phyloP scores from a whole-genome alignment of 1,140 invertebrate genomes.

The Tetramorium parvispinum region DNA sequence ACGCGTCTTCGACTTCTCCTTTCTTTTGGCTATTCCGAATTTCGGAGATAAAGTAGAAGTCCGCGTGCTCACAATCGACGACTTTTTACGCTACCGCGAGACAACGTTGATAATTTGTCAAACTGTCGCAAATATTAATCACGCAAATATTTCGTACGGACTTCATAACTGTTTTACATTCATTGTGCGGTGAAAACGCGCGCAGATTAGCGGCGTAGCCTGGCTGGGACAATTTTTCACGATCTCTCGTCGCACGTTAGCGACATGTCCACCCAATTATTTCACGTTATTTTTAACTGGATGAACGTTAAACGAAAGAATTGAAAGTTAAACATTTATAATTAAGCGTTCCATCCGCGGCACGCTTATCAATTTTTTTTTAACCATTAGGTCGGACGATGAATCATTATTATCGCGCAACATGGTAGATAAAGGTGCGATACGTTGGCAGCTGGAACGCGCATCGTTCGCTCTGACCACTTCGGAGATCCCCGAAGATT shows the following conservation, averaged over 20 bases:
- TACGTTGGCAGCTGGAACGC: background rate
- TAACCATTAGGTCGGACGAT: slow-evolving; percentile 6
- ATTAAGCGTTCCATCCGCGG: slow-evolving; percentile 23
- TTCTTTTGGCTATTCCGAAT: slow-evolving; percentile 57
- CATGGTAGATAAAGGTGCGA: slow-evolving; percentile 12
- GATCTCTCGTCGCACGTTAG: slow-evolving; percentile 34
- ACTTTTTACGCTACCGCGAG: background rate
- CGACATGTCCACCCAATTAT: slow-evolving; percentile 37
- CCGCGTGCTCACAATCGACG: background rate
- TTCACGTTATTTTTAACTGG: slow-evolving; percentile 36
- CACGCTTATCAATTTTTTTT: background rate
- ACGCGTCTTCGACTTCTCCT: slow-evolving; percentile 73
- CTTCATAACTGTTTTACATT: slow-evolving; percentile 49
- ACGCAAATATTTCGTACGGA: slow-evolving; percentile 14
- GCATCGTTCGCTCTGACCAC: background rate
- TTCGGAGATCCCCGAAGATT: slow-evolving; percentile 49
- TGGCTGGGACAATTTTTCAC: slow-evolving; percentile 43
- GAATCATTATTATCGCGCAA: slow-evolving; percentile 38
- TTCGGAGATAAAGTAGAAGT: slow-evolving; percentile 40
- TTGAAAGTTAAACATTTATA: slow-evolving; percentile 53
- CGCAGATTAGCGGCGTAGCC: slow-evolving; percentile 27
- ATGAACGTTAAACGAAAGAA: slow-evolving; percentile 43
- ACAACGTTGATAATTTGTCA: slow-evolving; percentile 45
- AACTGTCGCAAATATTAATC: slow-evolving; percentile 42
- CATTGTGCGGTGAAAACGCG: slow-evolving; percentile 32